These are phyloP conservation scores for Chrysopilus asiliformis DNA, from an alignment of 2,888 invertebrate genomes.

Conservation along the genomic window DNA sequence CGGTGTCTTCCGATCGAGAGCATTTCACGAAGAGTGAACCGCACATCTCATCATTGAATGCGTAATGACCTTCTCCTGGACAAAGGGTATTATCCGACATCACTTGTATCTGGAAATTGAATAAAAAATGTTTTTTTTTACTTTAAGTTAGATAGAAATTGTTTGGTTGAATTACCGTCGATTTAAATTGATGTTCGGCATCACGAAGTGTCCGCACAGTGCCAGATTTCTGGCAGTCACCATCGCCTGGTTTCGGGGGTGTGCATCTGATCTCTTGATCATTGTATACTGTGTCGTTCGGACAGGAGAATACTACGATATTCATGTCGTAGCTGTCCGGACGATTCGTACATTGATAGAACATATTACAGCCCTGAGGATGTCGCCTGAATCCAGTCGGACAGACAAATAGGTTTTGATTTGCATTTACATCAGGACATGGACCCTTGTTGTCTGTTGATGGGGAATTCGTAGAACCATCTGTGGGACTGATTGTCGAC, in stretches of 20 bases:
- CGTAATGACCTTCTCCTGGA: neutral
- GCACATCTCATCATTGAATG: neutral
- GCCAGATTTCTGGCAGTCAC: no score
- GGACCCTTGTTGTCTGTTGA: slow-evolving; percentile 18
- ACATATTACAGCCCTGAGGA: slow-evolving; percentile 68
- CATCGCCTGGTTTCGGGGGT: no score
- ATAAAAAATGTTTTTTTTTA: no score
- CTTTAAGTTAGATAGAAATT: no score
- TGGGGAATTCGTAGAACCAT: neutral
- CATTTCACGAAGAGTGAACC: neutral
- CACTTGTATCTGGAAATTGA: neutral
- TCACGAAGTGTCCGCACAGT: no score
- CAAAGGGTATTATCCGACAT: neutral
- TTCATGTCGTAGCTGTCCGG: slow-evolving; percentile 55
- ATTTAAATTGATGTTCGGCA: no score
- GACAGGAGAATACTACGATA: slow-evolving; percentile 60
- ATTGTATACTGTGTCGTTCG: slow-evolving; percentile 62
- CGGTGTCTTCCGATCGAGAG: neutral
- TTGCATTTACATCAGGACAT: slow-evolving; percentile 35
- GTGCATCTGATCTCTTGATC: slow-evolving; percentile 59
- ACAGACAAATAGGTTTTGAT: slow-evolving; percentile 60
- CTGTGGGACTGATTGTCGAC: neutral
- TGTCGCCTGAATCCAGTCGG: slow-evolving; percentile 73
- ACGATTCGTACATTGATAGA: slow-evolving; percentile 67
- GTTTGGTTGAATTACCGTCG: no score